Percentiles rank a stretch among this genome's conserved stretches.
Conservation (phyloP, 1,140 invertebrate genomes). For the Pseudomyrmex sp. region DNA sequence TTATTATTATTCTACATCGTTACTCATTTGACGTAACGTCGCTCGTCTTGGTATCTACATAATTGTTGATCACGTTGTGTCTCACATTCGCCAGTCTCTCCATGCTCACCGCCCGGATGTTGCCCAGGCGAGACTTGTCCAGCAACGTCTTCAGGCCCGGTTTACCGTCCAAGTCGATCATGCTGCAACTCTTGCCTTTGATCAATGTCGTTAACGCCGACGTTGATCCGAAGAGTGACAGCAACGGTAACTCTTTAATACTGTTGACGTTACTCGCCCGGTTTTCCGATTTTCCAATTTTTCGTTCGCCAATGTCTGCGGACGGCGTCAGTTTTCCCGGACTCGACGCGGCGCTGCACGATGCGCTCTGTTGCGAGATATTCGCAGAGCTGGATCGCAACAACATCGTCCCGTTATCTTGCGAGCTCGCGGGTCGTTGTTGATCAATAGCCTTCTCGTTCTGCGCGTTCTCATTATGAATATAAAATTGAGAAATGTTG, state of each 20-base stretch:
- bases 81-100: constrained; percentile 77
- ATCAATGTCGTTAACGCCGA: constrained; percentile 47
- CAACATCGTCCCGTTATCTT: not conserved
- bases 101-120: constrained; percentile 77
- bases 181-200: constrained; percentile 79
- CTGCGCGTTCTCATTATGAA: constrained; percentile 57
- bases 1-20: constrained; percentile 7
- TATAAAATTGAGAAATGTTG: constrained; percentile 46
- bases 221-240: constrained; percentile 76
- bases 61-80: constrained; percentile 75
- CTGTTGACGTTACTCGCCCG: constrained; percentile 56
- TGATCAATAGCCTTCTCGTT: constrained; percentile 3
- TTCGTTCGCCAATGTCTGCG: constrained; percentile 52
- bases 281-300: constrained; percentile 17
- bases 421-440: not conserved
- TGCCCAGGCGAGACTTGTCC: constrained; percentile 73
- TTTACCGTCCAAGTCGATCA: constrained; percentile 79
- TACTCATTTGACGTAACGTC: constrained; percentile 45
- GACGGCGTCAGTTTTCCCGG: constrained; percentile 67
- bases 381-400: constrained; percentile 29
- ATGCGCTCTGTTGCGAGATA: constrained; percentile 37
- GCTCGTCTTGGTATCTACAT: constrained; percentile 22
- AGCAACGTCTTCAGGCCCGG: constrained; percentile 73
- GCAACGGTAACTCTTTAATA: constrained; percentile 79
- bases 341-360: constrained; percentile 67